Evolutionary conservation across 1,140 invertebrate genomes (phyloP).

Genomic region (Carposina sasakii): DNA sequence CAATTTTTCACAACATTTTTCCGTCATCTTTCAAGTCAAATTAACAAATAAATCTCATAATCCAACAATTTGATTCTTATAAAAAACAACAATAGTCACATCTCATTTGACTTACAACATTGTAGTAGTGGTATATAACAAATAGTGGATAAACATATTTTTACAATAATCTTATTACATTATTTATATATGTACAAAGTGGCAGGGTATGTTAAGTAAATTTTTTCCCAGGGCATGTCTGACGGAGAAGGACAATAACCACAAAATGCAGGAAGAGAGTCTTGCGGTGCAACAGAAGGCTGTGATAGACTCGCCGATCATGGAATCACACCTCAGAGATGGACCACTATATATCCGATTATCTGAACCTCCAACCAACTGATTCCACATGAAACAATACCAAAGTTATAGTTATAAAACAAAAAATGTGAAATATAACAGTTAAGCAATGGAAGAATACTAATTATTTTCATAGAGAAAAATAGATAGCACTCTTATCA

Average conservation of each 20-base stretch:
- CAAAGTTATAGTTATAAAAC: too few species aligned
- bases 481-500: too few species aligned
- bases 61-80: conserved; percentile 15
- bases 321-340: too few species aligned
- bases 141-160: conserved; percentile 8
- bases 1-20: conserved; percentile 5
- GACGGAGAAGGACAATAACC: conserved; percentile 53
- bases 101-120: conserved; percentile 23
- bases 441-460: too few species aligned
- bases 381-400: too few species aligned
- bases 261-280: conserved; percentile 60
- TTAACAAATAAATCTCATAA: conserved; percentile 27
- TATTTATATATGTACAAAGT: conserved; percentile 28
- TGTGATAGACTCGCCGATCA: conserved; percentile 50
- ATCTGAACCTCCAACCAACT: too few species aligned
- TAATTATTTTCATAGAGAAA: too few species aligned
- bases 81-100: conserved; percentile 4
- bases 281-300: conserved; percentile 62
- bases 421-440: too few species aligned
- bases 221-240: conserved; percentile 43
- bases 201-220: not conserved
- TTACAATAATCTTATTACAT: not conserved
- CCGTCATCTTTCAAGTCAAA: conserved; percentile 17
- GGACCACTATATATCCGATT: too few species aligned
- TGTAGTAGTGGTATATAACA: conserved; percentile 36